Conservation (phyloP, 2,113 vertebrate genomes). For the Trinectes maculatus region DNA sequence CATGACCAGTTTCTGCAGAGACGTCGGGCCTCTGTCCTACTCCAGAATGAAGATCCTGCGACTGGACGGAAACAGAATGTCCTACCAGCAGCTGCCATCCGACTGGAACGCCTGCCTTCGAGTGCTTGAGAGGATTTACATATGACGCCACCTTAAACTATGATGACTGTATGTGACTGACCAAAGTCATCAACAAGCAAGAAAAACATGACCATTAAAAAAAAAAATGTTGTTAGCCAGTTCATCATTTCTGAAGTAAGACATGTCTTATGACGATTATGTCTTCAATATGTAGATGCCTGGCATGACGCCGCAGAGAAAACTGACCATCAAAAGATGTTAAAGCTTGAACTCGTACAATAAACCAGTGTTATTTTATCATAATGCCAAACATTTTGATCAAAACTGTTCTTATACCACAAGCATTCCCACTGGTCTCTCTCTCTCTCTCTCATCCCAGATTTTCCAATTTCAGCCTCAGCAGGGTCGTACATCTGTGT, state of each 20-base stretch:
- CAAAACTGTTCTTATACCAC: conserved; percentile 30
- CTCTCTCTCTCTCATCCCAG: conserved; percentile 13
- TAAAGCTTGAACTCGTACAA: conserved; percentile 4
- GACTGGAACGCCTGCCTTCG: conserved; percentile 82
- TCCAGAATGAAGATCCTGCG: conserved; percentile 80
- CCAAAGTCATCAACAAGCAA: neutral
- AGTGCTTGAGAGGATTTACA: conserved; percentile 73
- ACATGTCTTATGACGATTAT: no score
- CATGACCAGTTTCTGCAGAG: conserved; percentile 81
- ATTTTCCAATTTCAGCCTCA: conserved; percentile 24
- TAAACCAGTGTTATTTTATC: conserved; percentile 25
- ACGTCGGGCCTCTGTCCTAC: conserved; percentile 74
- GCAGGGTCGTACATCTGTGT: conserved; percentile 55
- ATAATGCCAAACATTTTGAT: conserved; percentile 31
- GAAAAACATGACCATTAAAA: neutral
- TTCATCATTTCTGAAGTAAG: conserved; percentile 8
- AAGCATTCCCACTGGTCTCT: conserved; percentile 26
- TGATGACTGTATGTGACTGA: neutral
- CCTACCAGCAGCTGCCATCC: conserved; percentile 74
- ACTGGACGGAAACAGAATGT: conserved; percentile 80
- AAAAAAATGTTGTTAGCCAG: neutral
- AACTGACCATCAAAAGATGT: conserved; percentile 39
- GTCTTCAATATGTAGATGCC: conserved; percentile 14
- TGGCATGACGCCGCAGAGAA: conserved; percentile 5
- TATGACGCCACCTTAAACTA: conserved; percentile 56